Percentiles rank a stretch among this genome's conserved stretches.
These are phyloP conservation scores for Pyrocephalus nanus DNA, from an alignment of 2,797 vertebrate genomes.

Conservation along the genomic window DNA sequence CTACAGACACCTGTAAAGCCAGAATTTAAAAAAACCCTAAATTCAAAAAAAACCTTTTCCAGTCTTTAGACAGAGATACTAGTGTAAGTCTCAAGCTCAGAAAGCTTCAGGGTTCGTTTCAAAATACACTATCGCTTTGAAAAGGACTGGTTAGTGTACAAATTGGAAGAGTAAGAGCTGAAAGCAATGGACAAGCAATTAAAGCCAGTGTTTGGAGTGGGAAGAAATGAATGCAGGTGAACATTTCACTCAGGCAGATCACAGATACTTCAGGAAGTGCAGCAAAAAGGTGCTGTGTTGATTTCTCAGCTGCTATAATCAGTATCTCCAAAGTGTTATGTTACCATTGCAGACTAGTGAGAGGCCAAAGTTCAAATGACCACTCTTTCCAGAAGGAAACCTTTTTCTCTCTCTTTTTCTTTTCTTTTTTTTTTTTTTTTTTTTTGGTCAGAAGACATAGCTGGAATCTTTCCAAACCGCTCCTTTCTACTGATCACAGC, in stretches of 20 bases:
- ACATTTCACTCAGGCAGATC: background rate
- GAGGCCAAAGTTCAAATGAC: background rate
- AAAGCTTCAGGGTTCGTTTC: background rate
- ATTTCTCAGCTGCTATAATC: background rate
- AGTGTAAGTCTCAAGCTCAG: background rate
- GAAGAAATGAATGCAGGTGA: background rate
- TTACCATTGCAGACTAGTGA: background rate
- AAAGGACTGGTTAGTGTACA: background rate
- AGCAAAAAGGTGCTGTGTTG: background rate
- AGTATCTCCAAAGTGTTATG: background rate
- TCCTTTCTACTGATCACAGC: background rate
- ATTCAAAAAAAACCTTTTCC: background rate
- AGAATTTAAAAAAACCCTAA: background rate
- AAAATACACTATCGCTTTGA: background rate
- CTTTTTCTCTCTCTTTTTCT: too few species aligned
- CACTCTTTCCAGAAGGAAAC: background rate
- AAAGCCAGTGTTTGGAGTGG: background rate
- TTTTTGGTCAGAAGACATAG: background rate
- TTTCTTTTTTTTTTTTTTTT: too few species aligned
- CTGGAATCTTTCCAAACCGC: background rate
- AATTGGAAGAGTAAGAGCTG: background rate
- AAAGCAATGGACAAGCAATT: background rate
- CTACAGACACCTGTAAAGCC: background rate
- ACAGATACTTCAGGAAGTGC: background rate
- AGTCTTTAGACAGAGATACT: background rate